These are phyloP conservation scores for Austrofundulus limnaeus DNA, from an alignment of 2,113 vertebrate genomes.

Conservation along the genomic window DNA sequence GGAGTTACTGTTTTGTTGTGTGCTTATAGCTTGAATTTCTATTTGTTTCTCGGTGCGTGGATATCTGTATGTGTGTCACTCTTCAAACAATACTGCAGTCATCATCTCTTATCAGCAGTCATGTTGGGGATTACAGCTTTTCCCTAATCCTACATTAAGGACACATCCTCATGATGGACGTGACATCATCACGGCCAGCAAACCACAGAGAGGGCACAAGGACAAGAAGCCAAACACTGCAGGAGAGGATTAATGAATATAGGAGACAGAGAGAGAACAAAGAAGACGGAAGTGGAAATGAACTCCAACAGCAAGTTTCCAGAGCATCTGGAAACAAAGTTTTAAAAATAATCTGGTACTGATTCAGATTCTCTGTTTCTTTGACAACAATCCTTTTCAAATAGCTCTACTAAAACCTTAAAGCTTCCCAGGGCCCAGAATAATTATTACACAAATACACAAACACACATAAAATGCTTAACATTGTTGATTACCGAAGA, in stretches of 20 bases:
- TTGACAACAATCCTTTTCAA: slow-evolving; percentile 38
- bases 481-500: not conserved
- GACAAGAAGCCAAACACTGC: slow-evolving; percentile 70
- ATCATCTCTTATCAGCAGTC: slow-evolving; percentile 71
- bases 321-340: slow-evolving; percentile 5
- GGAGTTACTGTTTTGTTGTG: not conserved
- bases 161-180: slow-evolving; percentile 67
- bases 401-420: slow-evolving; percentile 25
- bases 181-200: slow-evolving; percentile 71
- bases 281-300: slow-evolving; percentile 39
- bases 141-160: slow-evolving; percentile 78
- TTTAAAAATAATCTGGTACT: slow-evolving; percentile 46
- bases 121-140: slow-evolving; percentile 77
- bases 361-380: slow-evolving; percentile 34
- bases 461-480: not conserved
- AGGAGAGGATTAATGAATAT: slow-evolving; percentile 66
- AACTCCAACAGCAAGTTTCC: slow-evolving; percentile 39
- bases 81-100: slow-evolving; percentile 70
- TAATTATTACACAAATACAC: not conserved
- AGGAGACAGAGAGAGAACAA: slow-evolving; percentile 26
- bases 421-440: slow-evolving; percentile 7
- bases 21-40: slow-evolving; percentile 5
- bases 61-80: slow-evolving; percentile 47
- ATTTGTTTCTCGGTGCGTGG: slow-evolving; percentile 14
- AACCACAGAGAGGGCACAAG: slow-evolving; percentile 61